phyloP scores from a whole-genome alignment of 2,113 vertebrate species.

The Ranitomeya variabilis region DNA sequence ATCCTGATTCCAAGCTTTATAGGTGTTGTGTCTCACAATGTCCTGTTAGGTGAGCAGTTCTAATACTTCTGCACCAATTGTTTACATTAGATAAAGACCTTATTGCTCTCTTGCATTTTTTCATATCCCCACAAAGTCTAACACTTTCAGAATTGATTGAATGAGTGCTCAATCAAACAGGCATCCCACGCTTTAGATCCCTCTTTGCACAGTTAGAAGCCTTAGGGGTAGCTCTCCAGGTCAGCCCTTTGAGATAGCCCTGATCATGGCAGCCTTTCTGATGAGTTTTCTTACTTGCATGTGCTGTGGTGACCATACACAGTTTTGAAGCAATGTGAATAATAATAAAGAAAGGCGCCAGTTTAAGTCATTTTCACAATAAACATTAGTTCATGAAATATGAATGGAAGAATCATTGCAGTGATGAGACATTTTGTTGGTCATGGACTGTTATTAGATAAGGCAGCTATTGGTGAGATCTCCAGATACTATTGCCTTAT shows the following conservation, averaged over 20 bases:
- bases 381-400: neutral
- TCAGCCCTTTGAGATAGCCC: no score
- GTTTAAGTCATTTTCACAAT: neutral
- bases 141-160: neutral
- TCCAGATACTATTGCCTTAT: conserved; percentile 1
- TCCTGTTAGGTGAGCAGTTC: no score
- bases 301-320: no score
- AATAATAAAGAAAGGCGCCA: neutral
- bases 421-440: neutral
- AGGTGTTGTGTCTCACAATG: no score
- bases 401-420: neutral
- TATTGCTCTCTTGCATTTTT: no score
- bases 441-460: neutral
- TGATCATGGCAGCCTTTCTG: no score
- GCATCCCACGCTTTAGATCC: neutral
- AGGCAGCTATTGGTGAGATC: neutral
- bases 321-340: no score
- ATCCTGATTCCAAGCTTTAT: no score
- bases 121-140: no score
- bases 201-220: neutral
- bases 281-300: neutral
- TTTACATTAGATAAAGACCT: no score
- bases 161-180: neutral
- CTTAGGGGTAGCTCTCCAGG: no score
- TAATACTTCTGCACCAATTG: no score